Base-by-base conservation (phyloP, 2,888 invertebrate genomes). In the Serripes groenlandicus region DNA sequence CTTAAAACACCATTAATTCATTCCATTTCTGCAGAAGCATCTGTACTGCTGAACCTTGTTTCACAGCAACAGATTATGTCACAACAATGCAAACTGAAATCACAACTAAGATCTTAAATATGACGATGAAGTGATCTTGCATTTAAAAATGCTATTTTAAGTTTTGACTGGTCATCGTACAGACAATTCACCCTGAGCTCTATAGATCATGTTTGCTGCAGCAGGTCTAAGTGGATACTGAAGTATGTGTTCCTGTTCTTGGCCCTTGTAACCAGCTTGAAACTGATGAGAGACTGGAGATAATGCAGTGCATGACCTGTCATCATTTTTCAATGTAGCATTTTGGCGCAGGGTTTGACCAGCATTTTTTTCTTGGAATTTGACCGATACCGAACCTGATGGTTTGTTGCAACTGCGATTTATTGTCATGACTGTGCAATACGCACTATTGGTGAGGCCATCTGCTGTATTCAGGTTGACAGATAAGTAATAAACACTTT, bases 151-250 rank as follows among this genome's bases (percentile, higher is more conserved):
- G 52, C 70, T 21, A 82, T 68, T 58, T 66, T 64, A 23, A 26
- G 68, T n/a, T 70, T 32, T 23, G 56, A 52, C 18, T n/a, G n/a
- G n/a, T n/a, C n/a, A n/a, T n/a, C n/a, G n/a, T n/a, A n/a, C n/a
- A n/a, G n/a, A n/a, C n/a, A n/a, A n/a, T 42, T 70, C 66, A 37
- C 85, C 85, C 37, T 85, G 85, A n/a, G 85, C 62, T 60, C 81
- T 79, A 26, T 79, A 76, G 23, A 82, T 42, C 18, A 72, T 79
- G 75, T 77, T 85, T 3, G 76, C 82, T 26, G 37, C 68, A 49
- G 78, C 70, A 30, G 70, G 72, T 64, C 76, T 60, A 26, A 82
- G 49, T 26, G 82, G 82, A 64, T 74, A 85, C 68, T 82, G 82
- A 60, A 70, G 52, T 70, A 79, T 68, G 21, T 75, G 76, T 30